Conservation (phyloP, 2,113 vertebrate genomes). For the Xiphias gladius region DNA sequence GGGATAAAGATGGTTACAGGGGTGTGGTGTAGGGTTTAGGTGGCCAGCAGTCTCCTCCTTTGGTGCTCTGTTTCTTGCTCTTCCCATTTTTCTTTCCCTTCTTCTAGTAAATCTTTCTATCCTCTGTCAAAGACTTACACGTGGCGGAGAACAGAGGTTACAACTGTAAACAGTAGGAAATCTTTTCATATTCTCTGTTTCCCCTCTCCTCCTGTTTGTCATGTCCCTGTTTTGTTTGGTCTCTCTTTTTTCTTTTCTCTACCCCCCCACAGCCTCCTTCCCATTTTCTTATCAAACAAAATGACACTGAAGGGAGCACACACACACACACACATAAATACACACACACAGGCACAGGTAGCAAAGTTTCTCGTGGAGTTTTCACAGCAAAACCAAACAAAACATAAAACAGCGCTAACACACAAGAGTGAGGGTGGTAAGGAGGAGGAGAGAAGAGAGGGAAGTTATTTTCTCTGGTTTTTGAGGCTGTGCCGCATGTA, state of each 20-base stretch:
- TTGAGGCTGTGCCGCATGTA: slow-evolving; percentile 70
- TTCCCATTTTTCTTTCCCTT: slow-evolving; percentile 21
- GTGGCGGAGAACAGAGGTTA: slow-evolving; percentile 47
- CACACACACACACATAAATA: slow-evolving; percentile 3
- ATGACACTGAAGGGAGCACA: slow-evolving; percentile 40
- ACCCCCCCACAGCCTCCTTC: background rate
- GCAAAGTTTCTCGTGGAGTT: slow-evolving; percentile 79
- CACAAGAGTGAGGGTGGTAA: slow-evolving; percentile 52
- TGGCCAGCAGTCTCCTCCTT: slow-evolving; percentile 24
- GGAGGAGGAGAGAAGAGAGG: slow-evolving; percentile 66
- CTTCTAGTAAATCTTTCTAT: slow-evolving; percentile 29
- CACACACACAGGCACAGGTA: slow-evolving; percentile 48
- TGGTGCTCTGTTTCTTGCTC: slow-evolving; percentile 29
- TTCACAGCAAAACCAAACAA: slow-evolving; percentile 73
- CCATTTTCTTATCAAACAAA: slow-evolving; percentile 59
- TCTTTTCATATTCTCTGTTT: slow-evolving; percentile 42
- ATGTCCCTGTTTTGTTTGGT: slow-evolving; percentile 61
- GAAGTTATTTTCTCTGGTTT: slow-evolving; percentile 78
- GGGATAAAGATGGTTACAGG: slow-evolving; percentile 59
- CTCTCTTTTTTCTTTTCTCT: slow-evolving; percentile 47
- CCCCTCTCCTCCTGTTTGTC: slow-evolving; percentile 45
- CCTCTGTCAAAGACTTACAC: slow-evolving; percentile 31
- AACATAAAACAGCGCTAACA: slow-evolving; percentile 74
- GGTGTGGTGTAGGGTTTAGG: slow-evolving; percentile 47
- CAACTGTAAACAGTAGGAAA: slow-evolving; percentile 58